These are phyloP conservation scores for Saxicola maurus DNA, from an alignment of 2,797 vertebrate species.

Conservation along the genomic window DNA sequence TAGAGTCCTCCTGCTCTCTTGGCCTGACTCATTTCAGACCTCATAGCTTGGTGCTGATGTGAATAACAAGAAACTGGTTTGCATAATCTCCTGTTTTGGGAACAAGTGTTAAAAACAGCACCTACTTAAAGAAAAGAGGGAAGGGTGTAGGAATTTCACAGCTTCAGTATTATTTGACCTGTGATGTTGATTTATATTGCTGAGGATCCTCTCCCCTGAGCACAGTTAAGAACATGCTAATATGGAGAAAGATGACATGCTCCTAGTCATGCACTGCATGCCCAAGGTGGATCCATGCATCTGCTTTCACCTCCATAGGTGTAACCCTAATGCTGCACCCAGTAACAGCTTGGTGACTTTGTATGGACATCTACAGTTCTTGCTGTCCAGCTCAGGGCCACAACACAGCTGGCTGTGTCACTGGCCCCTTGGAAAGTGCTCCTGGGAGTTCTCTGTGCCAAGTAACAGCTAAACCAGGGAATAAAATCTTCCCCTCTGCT, in stretches of 20 bases:
- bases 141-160: neutral
- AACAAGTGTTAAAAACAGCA: neutral
- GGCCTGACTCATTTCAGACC: neutral
- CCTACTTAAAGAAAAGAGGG: neutral
- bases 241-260: neutral
- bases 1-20: neutral
- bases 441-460: neutral
- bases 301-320: neutral
- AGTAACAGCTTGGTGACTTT: fast-evolving
- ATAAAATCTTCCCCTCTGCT: neutral
- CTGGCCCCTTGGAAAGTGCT: neutral
- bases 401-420: neutral
- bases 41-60: neutral
- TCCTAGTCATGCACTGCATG: neutral
- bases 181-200: neutral
- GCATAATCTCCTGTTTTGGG: neutral
- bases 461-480: neutral
- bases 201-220: neutral
- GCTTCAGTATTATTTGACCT: neutral
- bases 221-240: neutral
- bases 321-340: neutral
- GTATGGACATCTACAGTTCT: neutral
- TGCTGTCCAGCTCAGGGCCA: neutral
- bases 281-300: neutral
- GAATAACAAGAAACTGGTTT: neutral